phyloP scores from a whole-genome alignment of 2,888 invertebrate species.

The Eudasyphora cyanicolor region DNA sequence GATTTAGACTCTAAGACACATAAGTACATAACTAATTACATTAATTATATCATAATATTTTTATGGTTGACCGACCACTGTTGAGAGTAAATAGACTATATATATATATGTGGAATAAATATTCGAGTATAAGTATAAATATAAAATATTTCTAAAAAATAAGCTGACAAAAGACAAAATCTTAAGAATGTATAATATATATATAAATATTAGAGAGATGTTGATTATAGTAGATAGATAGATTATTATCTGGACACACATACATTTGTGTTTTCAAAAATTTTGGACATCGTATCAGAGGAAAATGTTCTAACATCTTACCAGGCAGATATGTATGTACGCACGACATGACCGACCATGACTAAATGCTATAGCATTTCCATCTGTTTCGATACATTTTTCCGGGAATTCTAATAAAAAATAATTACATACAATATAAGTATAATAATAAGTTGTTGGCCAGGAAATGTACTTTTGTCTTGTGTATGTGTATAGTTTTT shows the following conservation, averaged over 20 bases:
- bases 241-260: conserved; percentile 2
- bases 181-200: conserved; percentile 5
- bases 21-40: too few species aligned
- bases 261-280: conserved; percentile 18
- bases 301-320: background rate
- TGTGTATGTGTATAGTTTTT: conserved; percentile 43
- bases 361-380: background rate
- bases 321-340: background rate
- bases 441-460: conserved; percentile 17
- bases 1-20: too few species aligned
- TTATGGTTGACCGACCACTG: background rate
- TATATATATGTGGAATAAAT: background rate
- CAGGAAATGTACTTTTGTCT: conserved; percentile 1
- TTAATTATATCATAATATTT: too few species aligned
- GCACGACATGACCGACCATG: background rate
- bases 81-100: background rate
- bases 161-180: conserved; percentile 16
- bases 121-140: background rate
- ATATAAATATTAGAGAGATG: conserved; percentile 7
- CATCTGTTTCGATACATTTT: background rate
- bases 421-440: background rate
- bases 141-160: conserved; percentile 30
- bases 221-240: background rate
- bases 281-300: background rate
- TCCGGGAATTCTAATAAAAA: background rate